Conservation (phyloP, 2,797 vertebrate species). For the Sebastolobus altivelis region DNA sequence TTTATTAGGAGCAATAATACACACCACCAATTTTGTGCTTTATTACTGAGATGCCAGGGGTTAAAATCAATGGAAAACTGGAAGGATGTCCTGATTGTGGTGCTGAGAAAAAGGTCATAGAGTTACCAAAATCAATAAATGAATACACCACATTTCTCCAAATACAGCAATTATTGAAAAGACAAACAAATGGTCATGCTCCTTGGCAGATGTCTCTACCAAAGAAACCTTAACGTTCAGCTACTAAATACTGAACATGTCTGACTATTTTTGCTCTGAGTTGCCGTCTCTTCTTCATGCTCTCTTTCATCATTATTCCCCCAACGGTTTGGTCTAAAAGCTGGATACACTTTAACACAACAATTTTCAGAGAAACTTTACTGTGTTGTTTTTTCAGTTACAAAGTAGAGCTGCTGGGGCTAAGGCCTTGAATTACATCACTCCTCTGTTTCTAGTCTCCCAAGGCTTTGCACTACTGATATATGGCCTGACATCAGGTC, state of each 20-base stretch:
- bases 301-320: conserved; percentile 2
- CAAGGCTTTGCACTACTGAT: conserved; percentile 48
- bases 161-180: not conserved
- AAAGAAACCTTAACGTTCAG: not conserved
- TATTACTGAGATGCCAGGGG: not conserved
- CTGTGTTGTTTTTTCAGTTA: conserved; percentile 13
- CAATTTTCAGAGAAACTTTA: conserved; percentile 10
- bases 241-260: not conserved
- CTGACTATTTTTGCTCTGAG: not conserved
- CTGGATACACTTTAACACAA: conserved; percentile 5
- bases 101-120: not conserved
- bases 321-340: not conserved
- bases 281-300: not conserved
- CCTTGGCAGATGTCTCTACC: not conserved
- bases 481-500: conserved; percentile 54
- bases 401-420: conserved; percentile 26
- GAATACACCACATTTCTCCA: not conserved
- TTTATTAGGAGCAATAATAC: conserved; percentile 5
- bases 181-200: not conserved
- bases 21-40: not conserved
- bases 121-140: conserved; percentile 26
- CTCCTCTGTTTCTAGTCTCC: conserved; percentile 32
- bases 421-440: conserved; percentile 40
- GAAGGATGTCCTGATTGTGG: conserved; percentile 1
- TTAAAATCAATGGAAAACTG: conserved; percentile 5